phyloP scores from a whole-genome alignment of 2,888 invertebrate genomes.

The Erebia ligea region DNA sequence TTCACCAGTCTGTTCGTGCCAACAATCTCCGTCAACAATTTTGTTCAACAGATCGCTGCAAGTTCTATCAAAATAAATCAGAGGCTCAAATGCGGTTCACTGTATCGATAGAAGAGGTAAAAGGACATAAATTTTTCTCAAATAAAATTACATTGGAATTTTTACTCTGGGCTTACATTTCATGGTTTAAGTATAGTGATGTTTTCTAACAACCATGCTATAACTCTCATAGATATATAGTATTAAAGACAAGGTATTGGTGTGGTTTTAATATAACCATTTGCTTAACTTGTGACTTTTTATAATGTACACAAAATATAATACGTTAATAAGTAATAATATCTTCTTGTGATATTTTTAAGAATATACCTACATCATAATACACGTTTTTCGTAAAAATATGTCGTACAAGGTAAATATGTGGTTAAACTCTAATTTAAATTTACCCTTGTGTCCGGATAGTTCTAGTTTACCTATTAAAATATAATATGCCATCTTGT shows the following conservation, averaged over 20 bases:
- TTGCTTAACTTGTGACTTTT: no score
- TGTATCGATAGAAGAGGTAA: neutral
- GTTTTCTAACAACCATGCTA: no score
- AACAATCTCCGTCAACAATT: neutral
- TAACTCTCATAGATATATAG: no score
- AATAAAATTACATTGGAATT: neutral
- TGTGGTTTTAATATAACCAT: no score
- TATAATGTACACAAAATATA: no score
- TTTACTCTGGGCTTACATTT: neutral
- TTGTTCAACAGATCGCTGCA: neutral
- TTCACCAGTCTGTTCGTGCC: neutral
- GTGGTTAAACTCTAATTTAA: constrained; percentile 7
- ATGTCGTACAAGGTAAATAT: neutral
- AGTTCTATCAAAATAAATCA: no score
- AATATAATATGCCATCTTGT: constrained; percentile 16
- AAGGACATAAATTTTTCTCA: neutral
- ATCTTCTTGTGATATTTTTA: no score
- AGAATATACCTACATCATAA: no score
- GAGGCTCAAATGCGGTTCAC: neutral
- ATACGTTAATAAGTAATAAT: no score
- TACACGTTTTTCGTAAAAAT: no score
- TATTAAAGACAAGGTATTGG: no score
- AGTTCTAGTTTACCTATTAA: constrained; percentile 1
- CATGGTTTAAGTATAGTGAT: no score
- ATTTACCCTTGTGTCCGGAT: neutral